Base-by-base conservation (phyloP, 2,888 invertebrate species). In the Nematopogon swammerdamellus region DNA sequence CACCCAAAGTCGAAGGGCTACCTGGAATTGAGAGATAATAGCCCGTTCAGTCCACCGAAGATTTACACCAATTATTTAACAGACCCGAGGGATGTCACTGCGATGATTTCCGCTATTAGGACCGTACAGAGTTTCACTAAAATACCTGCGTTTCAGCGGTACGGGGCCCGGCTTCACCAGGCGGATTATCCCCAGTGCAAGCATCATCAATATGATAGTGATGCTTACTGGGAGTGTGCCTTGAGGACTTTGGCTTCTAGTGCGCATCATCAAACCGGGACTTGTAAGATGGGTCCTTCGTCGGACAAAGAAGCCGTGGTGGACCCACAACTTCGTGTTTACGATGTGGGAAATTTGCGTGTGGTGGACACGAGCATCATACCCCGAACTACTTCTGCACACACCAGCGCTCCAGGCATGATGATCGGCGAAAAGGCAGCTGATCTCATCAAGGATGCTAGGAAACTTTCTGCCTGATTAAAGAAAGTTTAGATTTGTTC, bases 41-140 rank as follows among this genome's bases (percentile, higher is more conserved):
- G 92, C 70, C 91, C 93, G 0, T 81, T 84, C 48, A 85, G 88
- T 2, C 84, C 86, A 60, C 93, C 95, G 0, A 80, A 86, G 52
- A 81, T 95, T 51, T 85, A 89, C 58, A 88, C 91, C 0, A 91
- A 94, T 58, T 95, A 93, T 62, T 83, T 93, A 51, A 80, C 83
- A 0, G 84, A 91, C 60, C 82, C 83, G 14, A 75, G 81, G 50
- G 82, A 92, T 58, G 63, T 86, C 45, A 73, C 76, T 16, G 82
- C 84, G 0, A 55, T 87, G 17, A 67, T 85, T 20, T 81, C 81
- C 50, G 86, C 84, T 18, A 75, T 87, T 3, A 86, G 85, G 60
- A 82, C 82, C 52, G 66, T 83, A 0, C 81, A 87, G 45, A 71
- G 80, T 49, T 65, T 90, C 3, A 76, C 81, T 0, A 61, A 82